phyloP scores from a whole-genome alignment of 2,797 vertebrate genomes.

The Rhinoraja longicauda region DNA sequence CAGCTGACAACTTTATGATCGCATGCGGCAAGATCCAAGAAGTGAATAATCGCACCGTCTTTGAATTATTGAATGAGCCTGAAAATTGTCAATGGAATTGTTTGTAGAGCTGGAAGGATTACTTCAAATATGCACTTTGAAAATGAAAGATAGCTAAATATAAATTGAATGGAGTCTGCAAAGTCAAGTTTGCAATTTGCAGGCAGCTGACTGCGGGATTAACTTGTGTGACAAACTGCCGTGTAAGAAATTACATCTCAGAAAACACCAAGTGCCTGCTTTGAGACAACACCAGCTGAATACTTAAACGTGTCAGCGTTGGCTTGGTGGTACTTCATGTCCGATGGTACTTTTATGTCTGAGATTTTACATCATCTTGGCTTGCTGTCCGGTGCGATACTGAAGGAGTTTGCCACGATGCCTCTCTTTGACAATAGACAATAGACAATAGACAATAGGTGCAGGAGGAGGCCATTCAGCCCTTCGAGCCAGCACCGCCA shows the following conservation, averaged over 20 bases:
- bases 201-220: slow-evolving; percentile 19
- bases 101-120: slow-evolving; percentile 31
- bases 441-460: no score
- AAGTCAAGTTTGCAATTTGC: slow-evolving; percentile 35
- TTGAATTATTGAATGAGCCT: slow-evolving; percentile 43
- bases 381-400: background rate
- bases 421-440: no score
- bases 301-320: background rate
- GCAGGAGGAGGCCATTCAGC: no score
- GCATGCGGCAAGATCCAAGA: slow-evolving; percentile 36
- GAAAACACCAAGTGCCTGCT: slow-evolving; percentile 17
- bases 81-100: slow-evolving; percentile 27
- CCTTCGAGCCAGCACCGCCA: no score
- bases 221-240: slow-evolving; percentile 26
- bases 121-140: slow-evolving; percentile 1
- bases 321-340: background rate
- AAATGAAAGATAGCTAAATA: slow-evolving; percentile 35
- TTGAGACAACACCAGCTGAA: slow-evolving; percentile 9
- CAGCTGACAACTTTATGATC: slow-evolving; percentile 40
- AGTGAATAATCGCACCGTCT: slow-evolving; percentile 23
- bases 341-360: background rate
- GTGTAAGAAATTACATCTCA: slow-evolving; percentile 29
- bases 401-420: background rate
- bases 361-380: background rate
- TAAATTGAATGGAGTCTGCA: slow-evolving; percentile 37